Evolutionary conservation across 2,113 vertebrate genomes (phyloP).

Genomic region (Camelus bactrianus): DNA sequence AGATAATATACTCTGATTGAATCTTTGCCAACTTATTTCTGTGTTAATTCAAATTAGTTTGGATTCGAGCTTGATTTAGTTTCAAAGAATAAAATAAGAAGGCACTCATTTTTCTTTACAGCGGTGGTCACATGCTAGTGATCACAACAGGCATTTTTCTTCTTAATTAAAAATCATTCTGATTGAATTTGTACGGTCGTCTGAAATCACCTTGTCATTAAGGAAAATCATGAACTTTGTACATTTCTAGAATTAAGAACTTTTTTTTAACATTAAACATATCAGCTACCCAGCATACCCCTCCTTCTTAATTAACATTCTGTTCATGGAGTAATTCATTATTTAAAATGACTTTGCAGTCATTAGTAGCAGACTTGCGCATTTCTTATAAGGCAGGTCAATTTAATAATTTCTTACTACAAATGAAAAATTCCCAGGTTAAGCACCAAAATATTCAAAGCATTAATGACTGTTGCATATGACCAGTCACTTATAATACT

Average conservation of each 20-base stretch:
- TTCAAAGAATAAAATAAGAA: conserved; percentile 60
- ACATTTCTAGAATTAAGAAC: conserved; percentile 49
- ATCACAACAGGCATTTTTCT: conserved; percentile 63
- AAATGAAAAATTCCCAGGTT: conserved; percentile 66
- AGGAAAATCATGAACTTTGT: conserved; percentile 44
- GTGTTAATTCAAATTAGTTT: conserved; percentile 51
- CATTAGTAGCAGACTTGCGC: conserved; percentile 50
- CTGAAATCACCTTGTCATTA: conserved; percentile 56
- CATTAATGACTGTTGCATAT: conserved; percentile 58
- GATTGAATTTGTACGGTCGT: conserved; percentile 48
- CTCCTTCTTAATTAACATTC: conserved; percentile 63
- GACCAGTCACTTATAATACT: conserved; percentile 25
- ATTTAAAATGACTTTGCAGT: conserved; percentile 67
- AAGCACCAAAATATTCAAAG: conserved; percentile 42
- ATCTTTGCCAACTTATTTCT: conserved; percentile 37
- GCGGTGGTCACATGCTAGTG: conserved; percentile 37
- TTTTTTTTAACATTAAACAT: neutral
- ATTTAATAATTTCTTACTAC: conserved; percentile 67
- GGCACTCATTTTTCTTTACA: conserved; percentile 52
- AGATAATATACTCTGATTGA: neutral
- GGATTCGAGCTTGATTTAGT: conserved; percentile 55
- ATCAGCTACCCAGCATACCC: neutral
- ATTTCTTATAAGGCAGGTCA: conserved; percentile 63
- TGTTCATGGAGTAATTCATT: conserved; percentile 58
- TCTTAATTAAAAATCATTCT: conserved; percentile 63